Base-by-base conservation (phyloP, 2,888 invertebrate species). In the Macrophya alboannulata region DNA sequence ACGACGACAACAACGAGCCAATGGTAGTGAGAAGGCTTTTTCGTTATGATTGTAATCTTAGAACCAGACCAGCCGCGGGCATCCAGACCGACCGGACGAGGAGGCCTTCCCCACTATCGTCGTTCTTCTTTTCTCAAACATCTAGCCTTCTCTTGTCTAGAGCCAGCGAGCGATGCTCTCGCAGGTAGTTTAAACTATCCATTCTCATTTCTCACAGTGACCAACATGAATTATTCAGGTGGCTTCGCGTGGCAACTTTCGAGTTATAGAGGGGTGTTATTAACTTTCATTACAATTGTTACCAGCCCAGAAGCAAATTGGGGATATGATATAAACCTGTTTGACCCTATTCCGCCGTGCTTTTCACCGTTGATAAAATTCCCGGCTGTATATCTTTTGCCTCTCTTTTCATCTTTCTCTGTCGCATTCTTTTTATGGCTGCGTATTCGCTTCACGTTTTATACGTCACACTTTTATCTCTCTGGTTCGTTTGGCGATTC, bases 41-140 rank as follows among this genome's bases (percentile, higher is more conserved):
- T 92, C 90, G 90, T 92, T 92, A 91, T 90, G 92, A 92, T 92
- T 90, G 90, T 91, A 91, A 92, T 92, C 92, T 92, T 88, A 88
- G 89, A 90, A 90, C 88, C 91, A 89, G 90, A 91, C 89, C 89
- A 89, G 90, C 90, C 90, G 87, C 87, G 89, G 90, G 90, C 90
- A 86, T 90, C 88, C 87, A 87, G 89, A 90, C 90, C 89, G 87
- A 88, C 89, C 45, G 45, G 88, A 88, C 88, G 86, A 88, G 86
- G 31, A 31, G 76, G 85, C 87, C 84, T 87, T 86, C 87, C 65
- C 62, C 17, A 55, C 37, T 37, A 65, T 84, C 72, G 62, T 59
- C 15, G 37, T 76, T 71, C 59, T 76, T 76, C 86, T 82, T 85
- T 84, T 86, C 87, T 86, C 86, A 82, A 84, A 74, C 84, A 85